Base-by-base conservation (phyloP, 2,113 vertebrate genomes). In the Hemichromis elongatus region DNA sequence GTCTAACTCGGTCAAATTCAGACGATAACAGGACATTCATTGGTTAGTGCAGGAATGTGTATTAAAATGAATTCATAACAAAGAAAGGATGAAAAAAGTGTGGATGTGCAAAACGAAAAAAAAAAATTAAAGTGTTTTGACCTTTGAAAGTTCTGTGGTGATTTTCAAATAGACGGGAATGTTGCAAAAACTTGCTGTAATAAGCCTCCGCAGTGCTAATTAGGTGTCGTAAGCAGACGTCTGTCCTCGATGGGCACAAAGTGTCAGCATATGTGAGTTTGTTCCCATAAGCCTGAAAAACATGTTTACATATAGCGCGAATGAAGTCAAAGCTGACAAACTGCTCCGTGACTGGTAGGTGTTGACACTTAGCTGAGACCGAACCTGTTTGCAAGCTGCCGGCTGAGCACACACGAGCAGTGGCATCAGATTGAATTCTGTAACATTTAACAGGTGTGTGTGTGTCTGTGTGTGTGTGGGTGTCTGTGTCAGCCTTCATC, bases 101-200 rank as follows among this genome's bases (percentile, higher is more conserved):
- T 9, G 12, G 7, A 3, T 2, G 19, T 77, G 18, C 47, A 12
- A 52, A 54, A 40, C 1, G 2, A 21, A 28, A 5, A 61, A 54
- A 57, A 16, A 61, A 54, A 57, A 16, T 16, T 12, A 40, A 83
- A 73, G 53, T 28, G 26, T 42, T 57, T 61, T 85, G 52, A 47
- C 75, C 57, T 28, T 81, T 73, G 26, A 54, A 77, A 5, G 63
- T 35, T 42, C 16, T 75, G 16, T 0, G 2, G 42, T 54, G 53
- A 53, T 59, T 83, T 68, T 19, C 13, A 63, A 26, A 50, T 18
- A 56, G 12, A 50, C 14, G 63, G 55, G 56, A 77, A 5, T 18
- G 52, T 89, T 80, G 90, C 73, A 82, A 89, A 63, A 88, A 81
- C 79, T 85, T 88, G 87, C 90, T 90, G 86, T 78, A 79, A 92